Evolutionary conservation across 2,113 vertebrate species (phyloP).

Genomic region (Odocoileus virginianus): DNA sequence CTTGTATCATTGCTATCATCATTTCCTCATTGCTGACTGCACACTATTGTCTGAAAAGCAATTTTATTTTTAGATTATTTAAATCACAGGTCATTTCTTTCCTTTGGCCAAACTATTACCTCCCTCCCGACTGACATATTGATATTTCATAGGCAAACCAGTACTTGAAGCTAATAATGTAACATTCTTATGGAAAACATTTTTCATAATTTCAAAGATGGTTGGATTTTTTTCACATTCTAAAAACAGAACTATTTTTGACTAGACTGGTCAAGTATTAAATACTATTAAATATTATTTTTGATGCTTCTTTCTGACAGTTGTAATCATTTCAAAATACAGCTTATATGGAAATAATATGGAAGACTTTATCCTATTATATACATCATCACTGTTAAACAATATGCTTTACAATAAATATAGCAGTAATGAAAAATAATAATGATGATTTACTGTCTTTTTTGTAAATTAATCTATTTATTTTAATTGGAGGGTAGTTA

Average conservation of each 20-base stretch:
- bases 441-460: not conserved
- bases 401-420: not conserved
- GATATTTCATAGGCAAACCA: not conserved
- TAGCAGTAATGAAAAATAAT: not conserved
- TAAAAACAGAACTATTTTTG: not conserved
- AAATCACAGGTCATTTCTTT: not conserved
- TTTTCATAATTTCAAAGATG: not conserved
- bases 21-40: not conserved
- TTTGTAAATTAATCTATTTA: too few species aligned
- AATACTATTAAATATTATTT: not conserved
- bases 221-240: not conserved
- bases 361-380: not conserved
- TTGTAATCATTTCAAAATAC: not conserved
- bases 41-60: not conserved
- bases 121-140: not conserved
- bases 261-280: not conserved
- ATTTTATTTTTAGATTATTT: slow-evolving; percentile 19
- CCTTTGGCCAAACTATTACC: not conserved
- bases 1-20: not conserved
- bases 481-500: too few species aligned
- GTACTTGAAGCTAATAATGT: not conserved
- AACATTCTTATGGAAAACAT: not conserved
- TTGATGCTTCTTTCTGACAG: not conserved
- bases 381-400: not conserved
- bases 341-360: not conserved